Evolutionary conservation across 1,140 invertebrate genomes (phyloP).

Genomic region (Heliothis subflexa): DNA sequence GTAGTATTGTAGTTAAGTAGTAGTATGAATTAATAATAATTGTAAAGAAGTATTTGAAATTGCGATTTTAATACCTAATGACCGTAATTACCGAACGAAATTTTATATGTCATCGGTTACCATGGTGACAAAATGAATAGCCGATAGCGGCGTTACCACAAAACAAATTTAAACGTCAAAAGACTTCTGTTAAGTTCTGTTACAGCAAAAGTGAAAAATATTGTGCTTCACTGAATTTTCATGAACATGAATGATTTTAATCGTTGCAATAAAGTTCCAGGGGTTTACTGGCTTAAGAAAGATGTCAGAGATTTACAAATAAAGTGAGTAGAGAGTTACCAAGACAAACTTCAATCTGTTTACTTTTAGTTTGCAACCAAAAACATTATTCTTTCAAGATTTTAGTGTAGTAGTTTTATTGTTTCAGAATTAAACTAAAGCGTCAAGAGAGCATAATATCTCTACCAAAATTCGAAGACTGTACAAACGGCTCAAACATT

Average conservation of each 20-base stretch:
- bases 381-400: too few relatives aligned
- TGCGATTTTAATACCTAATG: too few relatives aligned
- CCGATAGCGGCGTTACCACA: too few relatives aligned
- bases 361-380: too few relatives aligned
- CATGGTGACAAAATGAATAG: not conserved
- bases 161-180: too few relatives aligned
- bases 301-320: conserved; percentile 66
- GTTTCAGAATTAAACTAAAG: conserved; percentile 78
- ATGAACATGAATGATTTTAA: conserved; percentile 68
- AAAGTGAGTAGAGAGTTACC: conserved; percentile 59
- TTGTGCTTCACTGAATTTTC: not conserved
- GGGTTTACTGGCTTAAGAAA: conserved; percentile 72
- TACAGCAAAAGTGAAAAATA: not conserved
- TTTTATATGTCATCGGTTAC: not conserved
- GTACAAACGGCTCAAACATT: conserved; percentile 56
- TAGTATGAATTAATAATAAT: too few relatives aligned
- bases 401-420: not conserved
- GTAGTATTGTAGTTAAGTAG: too few relatives aligned
- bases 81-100: not conserved
- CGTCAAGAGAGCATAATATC: conserved; percentile 66
- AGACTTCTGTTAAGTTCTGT: too few relatives aligned
- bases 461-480: conserved; percentile 76
- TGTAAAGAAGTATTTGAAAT: too few relatives aligned
- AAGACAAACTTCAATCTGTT: not conserved
- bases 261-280: conserved; percentile 70